Evolutionary conservation across 2,797 vertebrate species (phyloP).

Genomic region (Labeo calbasu): DNA sequence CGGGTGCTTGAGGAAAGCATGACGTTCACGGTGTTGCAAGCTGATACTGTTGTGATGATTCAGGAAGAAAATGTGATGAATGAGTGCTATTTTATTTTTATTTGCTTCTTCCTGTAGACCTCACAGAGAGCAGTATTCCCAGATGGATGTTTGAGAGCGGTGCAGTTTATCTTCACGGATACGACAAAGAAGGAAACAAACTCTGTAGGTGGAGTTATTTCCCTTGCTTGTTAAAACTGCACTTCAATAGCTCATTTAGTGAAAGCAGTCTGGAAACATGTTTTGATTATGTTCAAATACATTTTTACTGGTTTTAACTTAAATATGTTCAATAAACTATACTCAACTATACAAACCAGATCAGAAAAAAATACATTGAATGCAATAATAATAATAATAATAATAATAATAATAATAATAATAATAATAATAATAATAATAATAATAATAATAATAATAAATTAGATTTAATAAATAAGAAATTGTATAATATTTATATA

Average conservation of each 20-base stretch:
- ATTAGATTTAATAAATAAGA: too few relatives aligned
- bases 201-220: slow-evolving; percentile 83
- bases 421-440: too few relatives aligned
- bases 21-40: not conserved
- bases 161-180: slow-evolving; percentile 92
- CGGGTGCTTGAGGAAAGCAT: not conserved
- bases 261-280: not conserved
- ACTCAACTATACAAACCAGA: too few relatives aligned
- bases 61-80: not conserved
- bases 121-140: slow-evolving; percentile 88
- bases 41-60: not conserved
- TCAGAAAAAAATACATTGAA: too few relatives aligned
- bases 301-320: not conserved
- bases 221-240: too few relatives aligned
- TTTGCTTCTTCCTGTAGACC: slow-evolving; percentile 74
- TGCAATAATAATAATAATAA: too few relatives aligned
- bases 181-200: slow-evolving; percentile 97
- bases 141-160: slow-evolving; percentile 91
- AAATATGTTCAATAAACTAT: too few relatives aligned
- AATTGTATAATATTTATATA: not conserved
- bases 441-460: too few relatives aligned
- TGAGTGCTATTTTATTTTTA: not conserved
- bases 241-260: not conserved
- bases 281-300: not conserved
- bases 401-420: too few relatives aligned